Evolutionary conservation across 2,888 invertebrate species (phyloP).

Genomic region (Parnassius apollo): DNA sequence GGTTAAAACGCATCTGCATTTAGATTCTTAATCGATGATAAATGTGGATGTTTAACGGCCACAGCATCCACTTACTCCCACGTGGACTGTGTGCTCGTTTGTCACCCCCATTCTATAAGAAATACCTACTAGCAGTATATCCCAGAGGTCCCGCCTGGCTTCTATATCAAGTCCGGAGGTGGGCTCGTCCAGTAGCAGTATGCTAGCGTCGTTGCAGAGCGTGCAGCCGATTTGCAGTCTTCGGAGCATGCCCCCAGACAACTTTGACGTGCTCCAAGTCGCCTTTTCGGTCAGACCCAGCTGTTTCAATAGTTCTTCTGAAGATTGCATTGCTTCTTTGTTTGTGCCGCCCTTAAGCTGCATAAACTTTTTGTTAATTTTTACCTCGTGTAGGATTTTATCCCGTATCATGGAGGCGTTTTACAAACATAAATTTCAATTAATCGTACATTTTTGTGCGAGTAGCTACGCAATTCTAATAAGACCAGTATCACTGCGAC

Average conservation of each 20-base stretch:
- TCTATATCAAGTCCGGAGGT: conserved; percentile 93
- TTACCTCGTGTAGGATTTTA: too few species aligned
- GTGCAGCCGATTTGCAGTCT: conserved; percentile 91
- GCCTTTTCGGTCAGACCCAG: conserved; percentile 71
- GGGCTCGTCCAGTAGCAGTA: conserved; percentile 86
- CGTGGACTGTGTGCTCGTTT: too few species aligned
- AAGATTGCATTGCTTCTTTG: conserved; percentile 3
- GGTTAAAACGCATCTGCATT: too few species aligned
- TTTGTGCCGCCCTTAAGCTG: conserved; percentile 13
- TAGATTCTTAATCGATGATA: too few species aligned
- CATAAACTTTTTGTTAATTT: background rate
- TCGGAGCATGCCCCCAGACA: conserved; percentile 93
- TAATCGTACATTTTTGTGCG: too few species aligned
- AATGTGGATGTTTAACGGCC: too few species aligned
- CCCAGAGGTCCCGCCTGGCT: conserved; percentile 89
- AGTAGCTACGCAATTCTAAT: too few species aligned
- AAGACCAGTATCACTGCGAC: too few species aligned
- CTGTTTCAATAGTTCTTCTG: conserved; percentile 20
- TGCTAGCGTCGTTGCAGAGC: conserved; percentile 85
- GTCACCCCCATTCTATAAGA: background rate
- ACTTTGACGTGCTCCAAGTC: conserved; percentile 78
- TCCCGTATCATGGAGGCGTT: too few species aligned
- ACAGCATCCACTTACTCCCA: too few species aligned
- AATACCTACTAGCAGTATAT: conserved; percentile 43
- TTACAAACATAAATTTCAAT: too few species aligned